Evolutionary conservation across 2,113 vertebrate genomes (phyloP).

Genomic region (Ciconia stormi): DNA sequence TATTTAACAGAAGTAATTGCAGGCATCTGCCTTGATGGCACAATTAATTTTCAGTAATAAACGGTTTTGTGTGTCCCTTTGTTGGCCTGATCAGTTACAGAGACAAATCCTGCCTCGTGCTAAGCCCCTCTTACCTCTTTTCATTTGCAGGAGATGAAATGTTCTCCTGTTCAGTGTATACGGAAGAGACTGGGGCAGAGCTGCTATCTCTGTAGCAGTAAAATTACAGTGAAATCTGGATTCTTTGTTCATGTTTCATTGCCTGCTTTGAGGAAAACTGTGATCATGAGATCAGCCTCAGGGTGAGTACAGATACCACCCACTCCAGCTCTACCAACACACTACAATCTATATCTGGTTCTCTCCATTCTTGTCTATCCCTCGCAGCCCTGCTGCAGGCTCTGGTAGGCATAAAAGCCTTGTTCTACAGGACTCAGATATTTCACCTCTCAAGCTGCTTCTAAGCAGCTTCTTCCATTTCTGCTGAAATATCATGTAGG

Average conservation of each 20-base stretch:
- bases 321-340: not conserved
- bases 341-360: not conserved
- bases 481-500: not conserved
- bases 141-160: slow-evolving; percentile 47
- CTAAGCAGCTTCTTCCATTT: not conserved
- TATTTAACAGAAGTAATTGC: slow-evolving; percentile 77
- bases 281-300: not conserved
- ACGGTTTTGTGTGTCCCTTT: slow-evolving; percentile 38
- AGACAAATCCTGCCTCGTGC: slow-evolving; percentile 22
- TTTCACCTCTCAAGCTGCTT: not conserved
- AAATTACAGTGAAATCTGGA: not conserved
- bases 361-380: not conserved
- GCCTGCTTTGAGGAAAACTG: not conserved
- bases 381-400: not conserved
- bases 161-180: not conserved
- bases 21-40: slow-evolving; percentile 44
- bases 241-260: slow-evolving; percentile 13
- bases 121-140: slow-evolving; percentile 32
- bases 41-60: slow-evolving; percentile 57
- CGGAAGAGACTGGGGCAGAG: not conserved
- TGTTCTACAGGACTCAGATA: not conserved
- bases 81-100: slow-evolving; percentile 39
- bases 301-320: not conserved
- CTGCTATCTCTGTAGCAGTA: not conserved
- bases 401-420: not conserved